phyloP scores from a whole-genome alignment of 2,113 vertebrate genomes.

The Chauna torquata region DNA sequence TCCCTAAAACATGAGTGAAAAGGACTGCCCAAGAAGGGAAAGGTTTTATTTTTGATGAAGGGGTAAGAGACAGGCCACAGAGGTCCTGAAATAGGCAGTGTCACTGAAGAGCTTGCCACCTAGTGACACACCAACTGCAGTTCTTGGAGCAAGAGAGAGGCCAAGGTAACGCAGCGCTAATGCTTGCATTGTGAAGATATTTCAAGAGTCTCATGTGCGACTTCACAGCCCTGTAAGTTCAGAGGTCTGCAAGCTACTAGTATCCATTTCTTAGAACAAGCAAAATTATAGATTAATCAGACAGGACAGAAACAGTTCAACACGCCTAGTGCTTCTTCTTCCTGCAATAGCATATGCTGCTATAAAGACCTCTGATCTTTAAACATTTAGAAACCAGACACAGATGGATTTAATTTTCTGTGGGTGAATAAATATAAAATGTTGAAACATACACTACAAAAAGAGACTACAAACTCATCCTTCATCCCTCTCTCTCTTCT shows the following conservation, averaged over 20 bases:
- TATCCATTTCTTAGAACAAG: not conserved
- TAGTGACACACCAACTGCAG: not conserved
- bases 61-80: not conserved
- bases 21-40: not conserved
- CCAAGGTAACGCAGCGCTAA: not conserved
- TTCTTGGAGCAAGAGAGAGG: not conserved
- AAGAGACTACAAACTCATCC: not conserved
- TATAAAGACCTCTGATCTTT: not conserved
- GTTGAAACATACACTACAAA: not conserved
- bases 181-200: not conserved
- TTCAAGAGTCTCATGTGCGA: not conserved
- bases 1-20: not conserved
- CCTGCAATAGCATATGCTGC: not conserved
- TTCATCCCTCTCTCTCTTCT: not conserved
- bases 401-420: not conserved
- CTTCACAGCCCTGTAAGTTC: not conserved
- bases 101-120: not conserved
- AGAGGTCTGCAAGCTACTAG: not conserved
- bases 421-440: not conserved
- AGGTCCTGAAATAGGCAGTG: fast-evolving
- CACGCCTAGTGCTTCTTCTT: not conserved
- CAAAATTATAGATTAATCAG: not conserved
- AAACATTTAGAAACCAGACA: not conserved
- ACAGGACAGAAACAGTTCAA: not conserved
- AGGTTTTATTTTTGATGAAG: not conserved